Conservation (phyloP, 2,113 vertebrate genomes). For the Oostethus manadensis region DNA sequence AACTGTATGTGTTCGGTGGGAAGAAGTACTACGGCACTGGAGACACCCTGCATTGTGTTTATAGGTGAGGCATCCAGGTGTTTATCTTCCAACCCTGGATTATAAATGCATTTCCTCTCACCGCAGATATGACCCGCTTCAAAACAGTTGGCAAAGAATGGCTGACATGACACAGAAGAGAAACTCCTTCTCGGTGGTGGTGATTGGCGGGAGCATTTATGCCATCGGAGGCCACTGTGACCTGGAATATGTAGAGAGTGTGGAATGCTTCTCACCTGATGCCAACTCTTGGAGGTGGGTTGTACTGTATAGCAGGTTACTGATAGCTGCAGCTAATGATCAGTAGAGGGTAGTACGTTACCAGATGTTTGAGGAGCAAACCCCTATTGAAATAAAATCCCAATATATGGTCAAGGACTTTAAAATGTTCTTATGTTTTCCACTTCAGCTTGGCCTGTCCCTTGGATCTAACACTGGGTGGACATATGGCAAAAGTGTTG, state of each 20-base stretch:
- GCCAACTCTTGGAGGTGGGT: conserved; percentile 69
- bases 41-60: conserved; percentile 76
- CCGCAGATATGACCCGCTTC: conserved; percentile 59
- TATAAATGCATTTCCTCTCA: background rate
- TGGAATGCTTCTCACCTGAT: conserved; percentile 63
- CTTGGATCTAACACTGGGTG: conserved; percentile 54
- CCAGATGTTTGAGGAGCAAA: no score
- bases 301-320: background rate
- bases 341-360: no score
- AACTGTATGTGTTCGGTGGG: conserved; percentile 82
- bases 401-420: background rate
- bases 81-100: background rate
- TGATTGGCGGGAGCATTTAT: conserved; percentile 52
- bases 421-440: conserved; percentile 4
- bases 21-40: conserved; percentile 77
- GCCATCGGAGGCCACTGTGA: conserved; percentile 62
- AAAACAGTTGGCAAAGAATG: conserved; percentile 62
- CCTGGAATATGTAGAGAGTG: conserved; percentile 45
- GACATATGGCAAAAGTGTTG: conserved; percentile 56
- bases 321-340: background rate
- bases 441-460: conserved; percentile 50
- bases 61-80: conserved; percentile 69
- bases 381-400: no score
- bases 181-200: conserved; percentile 57
- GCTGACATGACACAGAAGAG: conserved; percentile 59